Evolutionary conservation across 2,888 invertebrate species (phyloP).

Genomic region (Lacanobia oleracea): DNA sequence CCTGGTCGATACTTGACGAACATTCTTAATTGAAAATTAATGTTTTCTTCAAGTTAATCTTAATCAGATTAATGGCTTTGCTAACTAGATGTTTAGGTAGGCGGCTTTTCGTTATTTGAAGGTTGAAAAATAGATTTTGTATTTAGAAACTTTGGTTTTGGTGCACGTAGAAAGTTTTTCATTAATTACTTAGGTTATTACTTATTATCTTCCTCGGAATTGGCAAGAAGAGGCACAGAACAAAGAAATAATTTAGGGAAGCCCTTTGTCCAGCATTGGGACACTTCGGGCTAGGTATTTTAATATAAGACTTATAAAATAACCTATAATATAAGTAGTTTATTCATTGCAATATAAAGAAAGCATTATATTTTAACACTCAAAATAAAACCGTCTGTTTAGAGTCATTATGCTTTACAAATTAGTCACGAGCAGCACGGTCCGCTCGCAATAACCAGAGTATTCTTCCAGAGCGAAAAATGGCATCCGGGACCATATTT

Average conservation of each 20-base stretch:
- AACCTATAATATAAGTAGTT: not conserved
- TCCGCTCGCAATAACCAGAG: too few relatives aligned
- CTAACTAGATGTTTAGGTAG: conserved; percentile 10
- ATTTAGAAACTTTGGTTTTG: not conserved
- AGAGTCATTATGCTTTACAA: not conserved
- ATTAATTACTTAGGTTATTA: not conserved
- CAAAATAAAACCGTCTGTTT: not conserved
- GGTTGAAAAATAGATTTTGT: conserved; percentile 1
- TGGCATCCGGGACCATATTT: too few relatives aligned
- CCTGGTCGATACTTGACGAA: conserved; percentile 39
- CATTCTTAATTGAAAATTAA: conserved; percentile 43
- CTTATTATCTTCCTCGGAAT: too few relatives aligned
- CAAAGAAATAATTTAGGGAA: too few relatives aligned
- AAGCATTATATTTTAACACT: not conserved
- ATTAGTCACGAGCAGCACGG: not conserved
- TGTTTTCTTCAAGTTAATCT: conserved; percentile 40
- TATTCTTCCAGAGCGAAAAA: too few relatives aligned
- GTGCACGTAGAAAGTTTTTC: not conserved
- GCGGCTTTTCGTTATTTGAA: conserved; percentile 13
- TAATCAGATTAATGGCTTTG: conserved; percentile 43
- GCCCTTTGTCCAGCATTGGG: too few relatives aligned
- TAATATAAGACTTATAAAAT: too few relatives aligned
- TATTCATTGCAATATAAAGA: not conserved
- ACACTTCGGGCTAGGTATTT: too few relatives aligned
- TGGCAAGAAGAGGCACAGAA: too few relatives aligned